phyloP scores from a whole-genome alignment of 1,140 invertebrate species.

The Eumaeus atala region DNA sequence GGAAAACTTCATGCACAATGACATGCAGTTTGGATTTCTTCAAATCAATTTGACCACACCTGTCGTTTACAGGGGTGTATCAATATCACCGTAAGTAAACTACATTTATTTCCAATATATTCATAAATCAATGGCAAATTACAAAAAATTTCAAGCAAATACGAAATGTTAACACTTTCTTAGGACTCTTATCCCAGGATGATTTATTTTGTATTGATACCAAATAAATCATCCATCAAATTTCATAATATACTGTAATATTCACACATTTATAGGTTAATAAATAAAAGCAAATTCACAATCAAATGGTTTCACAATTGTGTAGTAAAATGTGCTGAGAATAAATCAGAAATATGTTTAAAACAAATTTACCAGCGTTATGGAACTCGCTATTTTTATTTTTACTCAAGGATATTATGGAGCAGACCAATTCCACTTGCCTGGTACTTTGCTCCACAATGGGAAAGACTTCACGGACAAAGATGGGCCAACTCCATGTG shows the following conservation, averaged over 20 bases:
- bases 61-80: slow-evolving; percentile 78
- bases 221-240: too few species aligned
- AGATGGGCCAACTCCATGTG: slow-evolving; percentile 89
- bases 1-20: slow-evolving; percentile 79
- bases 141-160: too few species aligned
- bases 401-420: slow-evolving; percentile 82
- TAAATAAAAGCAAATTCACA: too few species aligned
- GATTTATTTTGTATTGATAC: too few species aligned
- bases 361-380: too few species aligned
- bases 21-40: slow-evolving; percentile 91
- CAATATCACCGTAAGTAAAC: slow-evolving; percentile 85
- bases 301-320: too few species aligned
- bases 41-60: slow-evolving; percentile 92
- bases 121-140: too few species aligned
- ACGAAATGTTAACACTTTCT: too few species aligned
- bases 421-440: slow-evolving; percentile 91
- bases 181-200: too few species aligned
- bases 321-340: neutral
- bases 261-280: neutral
- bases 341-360: too few species aligned
- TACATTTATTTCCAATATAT: slow-evolving; percentile 6
- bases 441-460: slow-evolving; percentile 94
- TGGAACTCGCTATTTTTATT: neutral
- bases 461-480: slow-evolving; percentile 83
- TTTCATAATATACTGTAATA: too few species aligned